Evolutionary conservation across 2,888 invertebrate genomes (phyloP), one percentile per base, ranked within the genome.

Genomic region (Xanthorhoe spadicearia): DNA sequence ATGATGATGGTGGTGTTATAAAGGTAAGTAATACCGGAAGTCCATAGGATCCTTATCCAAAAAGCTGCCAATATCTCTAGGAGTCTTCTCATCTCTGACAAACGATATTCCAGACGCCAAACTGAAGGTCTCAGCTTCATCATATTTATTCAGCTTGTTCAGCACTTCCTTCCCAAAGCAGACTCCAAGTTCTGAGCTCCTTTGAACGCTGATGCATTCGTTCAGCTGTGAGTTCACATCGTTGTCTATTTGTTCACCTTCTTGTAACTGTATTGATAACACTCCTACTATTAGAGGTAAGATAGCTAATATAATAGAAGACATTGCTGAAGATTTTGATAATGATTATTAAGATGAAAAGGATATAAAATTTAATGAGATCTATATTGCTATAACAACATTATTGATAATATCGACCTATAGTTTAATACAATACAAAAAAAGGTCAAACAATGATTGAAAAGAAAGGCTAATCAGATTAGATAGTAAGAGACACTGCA

Each of bases 41-140:
- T 96, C 95, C 80, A 95, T 94, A 0, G 97, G 96, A 88, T 97
- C 96, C 69, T 95, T 95, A 76, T 96, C 96, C 72, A 95, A 90
- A 69, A 95, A 94, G 81, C 95, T 95, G 57, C 95, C 93, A 66
- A 95, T 90, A 67, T 96, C 95, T 59, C 97, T 94, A 13, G 94
- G 94, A 56, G 95, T 94, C 62, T 95, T 94, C 28, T 95, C 95
- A 78, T 95, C 95, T 77, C 95, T 94, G 0, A 94, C 94, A 71
- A 96, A 93, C 13, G 94, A 93, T 2, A 97, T 88, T 13, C 95
- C 96, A 38, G 93, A 94, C 0, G 95, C 94, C 63, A 97, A 89
- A 75, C 95, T 95, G 67, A 96, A 95, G 18, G 95, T 94, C 7
- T 96, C 95, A 0, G 93, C 88, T 76, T 95, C 95, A 69, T 96